Conservation (phyloP, 2,888 invertebrate species). For the Cataglyphis altisquamis region DNA sequence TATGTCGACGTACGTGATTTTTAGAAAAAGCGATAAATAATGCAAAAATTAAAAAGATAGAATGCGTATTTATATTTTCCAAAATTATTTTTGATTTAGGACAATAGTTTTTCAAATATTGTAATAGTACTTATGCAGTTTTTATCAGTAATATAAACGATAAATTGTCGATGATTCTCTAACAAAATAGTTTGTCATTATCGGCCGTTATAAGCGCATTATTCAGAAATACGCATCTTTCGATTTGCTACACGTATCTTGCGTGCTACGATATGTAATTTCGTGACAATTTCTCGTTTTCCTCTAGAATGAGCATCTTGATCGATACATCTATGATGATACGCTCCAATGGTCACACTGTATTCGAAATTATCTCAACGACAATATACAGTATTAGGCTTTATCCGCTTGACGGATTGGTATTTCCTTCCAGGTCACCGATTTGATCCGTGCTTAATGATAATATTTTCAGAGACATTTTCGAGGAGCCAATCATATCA, state of each 20-base stretch:
- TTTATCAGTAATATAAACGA: background rate
- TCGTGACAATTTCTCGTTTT: conserved; percentile 55
- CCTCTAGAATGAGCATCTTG: conserved; percentile 21
- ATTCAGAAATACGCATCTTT: background rate
- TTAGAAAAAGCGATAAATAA: conserved; percentile 7
- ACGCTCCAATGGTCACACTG: background rate
- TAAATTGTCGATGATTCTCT: background rate
- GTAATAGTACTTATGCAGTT: background rate
- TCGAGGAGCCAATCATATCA: background rate
- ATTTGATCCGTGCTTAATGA: conserved; percentile 15
- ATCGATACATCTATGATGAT: conserved; percentile 33
- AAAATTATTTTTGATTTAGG: background rate
- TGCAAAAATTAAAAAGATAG: background rate
- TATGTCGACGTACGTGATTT: background rate
- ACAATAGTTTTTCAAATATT: background rate
- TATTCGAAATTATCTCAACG: conserved; percentile 38
- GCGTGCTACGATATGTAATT: conserved; percentile 22
- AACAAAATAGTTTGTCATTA: conserved; percentile 7
- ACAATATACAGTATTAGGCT: conserved; percentile 33
- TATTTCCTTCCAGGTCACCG: conserved; percentile 14
- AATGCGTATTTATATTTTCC: background rate
- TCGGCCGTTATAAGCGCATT: background rate
- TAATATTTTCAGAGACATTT: background rate
- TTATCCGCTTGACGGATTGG: background rate
- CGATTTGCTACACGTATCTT: conserved; percentile 11